Evolutionary conservation across 2,888 invertebrate genomes (phyloP).

Genomic region (Agelastica alni): DNA sequence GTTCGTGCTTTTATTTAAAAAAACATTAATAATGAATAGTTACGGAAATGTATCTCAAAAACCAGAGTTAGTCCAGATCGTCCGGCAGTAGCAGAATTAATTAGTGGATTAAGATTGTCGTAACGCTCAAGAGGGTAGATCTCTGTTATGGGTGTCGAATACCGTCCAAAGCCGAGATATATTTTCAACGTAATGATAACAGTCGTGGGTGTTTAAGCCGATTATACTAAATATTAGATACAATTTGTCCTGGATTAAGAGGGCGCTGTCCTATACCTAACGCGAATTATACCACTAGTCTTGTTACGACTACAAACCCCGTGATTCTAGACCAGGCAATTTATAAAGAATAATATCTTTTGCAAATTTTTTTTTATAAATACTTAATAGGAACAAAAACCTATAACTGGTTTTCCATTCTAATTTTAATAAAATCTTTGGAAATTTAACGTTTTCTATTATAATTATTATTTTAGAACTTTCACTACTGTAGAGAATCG

Average conservation of each 20-base stretch:
- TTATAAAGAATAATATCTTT: too few relatives aligned
- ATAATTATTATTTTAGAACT: too few relatives aligned
- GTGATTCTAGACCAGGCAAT: conserved; percentile 2
- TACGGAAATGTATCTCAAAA: background rate
- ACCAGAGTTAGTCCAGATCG: conserved; percentile 8
- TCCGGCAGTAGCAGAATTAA: conserved; percentile 15
- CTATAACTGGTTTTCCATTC: too few relatives aligned
- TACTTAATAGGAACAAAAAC: too few relatives aligned
- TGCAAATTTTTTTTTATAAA: too few relatives aligned
- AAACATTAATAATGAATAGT: too few relatives aligned
- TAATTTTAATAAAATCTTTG: too few relatives aligned
- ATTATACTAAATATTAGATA: conserved; percentile 56
- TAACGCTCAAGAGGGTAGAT: conserved; percentile 16
- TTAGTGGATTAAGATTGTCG: conserved; percentile 19
- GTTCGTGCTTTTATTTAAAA: too few relatives aligned
- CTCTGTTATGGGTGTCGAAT: conserved; percentile 28
- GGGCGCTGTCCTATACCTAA: conserved; percentile 37
- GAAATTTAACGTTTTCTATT: too few relatives aligned
- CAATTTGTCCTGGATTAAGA: conserved; percentile 55
- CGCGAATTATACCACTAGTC: conserved; percentile 24
- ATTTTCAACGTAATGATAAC: conserved; percentile 28
- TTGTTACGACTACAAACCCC: background rate
- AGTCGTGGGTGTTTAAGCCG: conserved; percentile 47
- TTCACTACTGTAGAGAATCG: too few relatives aligned
- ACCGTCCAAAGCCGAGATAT: conserved; percentile 26